A percentile compares a stretch with the other conserved stretches of the same genome.
These are phyloP conservation scores for Cephus sareptanus DNA, from an alignment of 2,888 invertebrate genomes.

Conservation along the genomic window DNA sequence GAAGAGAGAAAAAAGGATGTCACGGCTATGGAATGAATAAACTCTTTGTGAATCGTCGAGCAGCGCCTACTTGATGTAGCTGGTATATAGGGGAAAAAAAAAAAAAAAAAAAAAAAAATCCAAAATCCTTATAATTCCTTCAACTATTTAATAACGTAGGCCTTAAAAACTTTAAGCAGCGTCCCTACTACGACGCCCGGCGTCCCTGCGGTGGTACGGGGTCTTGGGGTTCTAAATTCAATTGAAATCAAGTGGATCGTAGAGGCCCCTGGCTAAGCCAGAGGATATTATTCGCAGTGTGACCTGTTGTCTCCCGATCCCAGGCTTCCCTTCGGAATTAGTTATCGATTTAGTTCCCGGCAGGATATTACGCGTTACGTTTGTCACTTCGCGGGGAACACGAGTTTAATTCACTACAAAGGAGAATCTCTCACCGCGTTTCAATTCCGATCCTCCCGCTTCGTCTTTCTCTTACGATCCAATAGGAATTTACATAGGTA, in stretches of 20 bases:
- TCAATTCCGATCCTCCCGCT: neutral
- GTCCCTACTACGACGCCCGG: neutral
- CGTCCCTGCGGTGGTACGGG: neutral
- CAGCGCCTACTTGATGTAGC: neutral
- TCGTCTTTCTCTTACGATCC: neutral
- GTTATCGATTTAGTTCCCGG: constrained; percentile 16
- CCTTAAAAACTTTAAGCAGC: neutral
- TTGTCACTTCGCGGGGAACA: constrained; percentile 3
- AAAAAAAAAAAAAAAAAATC: neutral
- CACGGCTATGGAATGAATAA: neutral
- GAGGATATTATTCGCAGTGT: constrained; percentile 17
- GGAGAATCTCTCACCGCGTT: constrained; percentile 11
- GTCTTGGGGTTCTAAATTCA: constrained; percentile 14
- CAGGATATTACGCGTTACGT: constrained; percentile 16
- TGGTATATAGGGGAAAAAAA: neutral
- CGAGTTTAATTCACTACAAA: constrained; percentile 44
- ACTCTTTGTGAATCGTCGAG: neutral
- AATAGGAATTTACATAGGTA: neutral
- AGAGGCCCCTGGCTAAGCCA: constrained; percentile 7
- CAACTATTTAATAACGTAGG: constrained; percentile 20
- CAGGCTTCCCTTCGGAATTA: constrained; percentile 9
- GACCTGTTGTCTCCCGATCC: constrained; percentile 11
- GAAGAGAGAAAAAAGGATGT: neutral
- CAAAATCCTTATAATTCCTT: constrained; percentile 9
- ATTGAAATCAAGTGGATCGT: constrained; percentile 25